A percentile compares a stretch with the other conserved stretches of the same genome.
Evolutionary conservation across 2,888 invertebrate genomes (phyloP).

Genomic region (Hedya salicella): DNA sequence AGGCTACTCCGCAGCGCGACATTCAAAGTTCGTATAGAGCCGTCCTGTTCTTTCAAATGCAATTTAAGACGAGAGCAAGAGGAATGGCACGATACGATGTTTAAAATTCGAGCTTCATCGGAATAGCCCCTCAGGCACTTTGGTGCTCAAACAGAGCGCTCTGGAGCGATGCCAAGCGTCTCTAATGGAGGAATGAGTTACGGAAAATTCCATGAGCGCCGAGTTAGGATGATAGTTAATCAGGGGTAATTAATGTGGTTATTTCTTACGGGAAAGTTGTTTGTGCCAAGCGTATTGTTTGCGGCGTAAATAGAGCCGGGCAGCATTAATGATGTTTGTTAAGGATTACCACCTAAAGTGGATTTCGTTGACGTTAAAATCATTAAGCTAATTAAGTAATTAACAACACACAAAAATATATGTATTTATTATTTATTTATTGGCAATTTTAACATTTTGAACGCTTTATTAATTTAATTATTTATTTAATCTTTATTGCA

Average conservation of each 20-base stretch:
- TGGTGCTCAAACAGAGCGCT: constrained; percentile 30
- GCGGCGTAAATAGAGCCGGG: not conserved
- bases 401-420: too few relatives aligned
- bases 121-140: constrained; percentile 27
- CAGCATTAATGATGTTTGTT: constrained; percentile 15
- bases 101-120: too few relatives aligned
- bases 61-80: too few relatives aligned
- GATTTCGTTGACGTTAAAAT: not conserved
- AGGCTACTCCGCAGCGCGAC: too few relatives aligned
- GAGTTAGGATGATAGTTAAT: constrained; percentile 25
- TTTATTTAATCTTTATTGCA: too few relatives aligned
- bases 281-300: constrained; percentile 29
- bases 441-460: too few relatives aligned
- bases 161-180: constrained; percentile 37
- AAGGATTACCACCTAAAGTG: not conserved
- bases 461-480: too few relatives aligned
- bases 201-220: constrained; percentile 28
- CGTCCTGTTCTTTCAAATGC: too few relatives aligned
- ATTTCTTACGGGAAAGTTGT: constrained; percentile 32
- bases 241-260: constrained; percentile 32
- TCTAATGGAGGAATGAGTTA: constrained; percentile 28
- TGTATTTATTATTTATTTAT: too few relatives aligned
- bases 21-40: too few relatives aligned
- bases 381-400: not conserved
- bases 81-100: too few relatives aligned